These are phyloP conservation scores for Chaetodon auriga DNA, from an alignment of 2,113 vertebrate species.

Conservation along the genomic window DNA sequence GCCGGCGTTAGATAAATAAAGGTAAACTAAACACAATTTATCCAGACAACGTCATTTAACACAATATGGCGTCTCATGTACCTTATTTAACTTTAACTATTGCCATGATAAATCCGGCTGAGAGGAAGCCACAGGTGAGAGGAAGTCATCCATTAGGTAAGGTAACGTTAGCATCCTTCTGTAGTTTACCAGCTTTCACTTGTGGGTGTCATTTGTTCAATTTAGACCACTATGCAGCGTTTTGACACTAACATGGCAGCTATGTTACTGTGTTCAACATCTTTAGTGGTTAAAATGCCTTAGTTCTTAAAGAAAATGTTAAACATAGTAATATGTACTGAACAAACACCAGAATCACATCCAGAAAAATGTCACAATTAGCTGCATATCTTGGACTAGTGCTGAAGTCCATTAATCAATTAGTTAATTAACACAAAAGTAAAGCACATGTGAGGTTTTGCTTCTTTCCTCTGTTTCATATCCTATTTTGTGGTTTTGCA, in stretches of 20 bases:
- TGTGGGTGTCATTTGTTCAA: neutral
- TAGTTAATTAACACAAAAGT: neutral
- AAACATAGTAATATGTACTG: neutral
- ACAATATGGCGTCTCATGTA: neutral
- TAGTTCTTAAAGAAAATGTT: no score
- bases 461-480: neutral
- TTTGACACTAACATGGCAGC: neutral
- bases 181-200: neutral
- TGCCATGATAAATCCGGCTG: neutral
- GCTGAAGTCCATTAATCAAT: no score
- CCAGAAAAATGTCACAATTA: no score
- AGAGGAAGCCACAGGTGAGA: slow-evolving; percentile 26
- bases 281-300: no score
- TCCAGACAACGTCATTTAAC: neutral
- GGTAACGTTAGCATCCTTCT: neutral
- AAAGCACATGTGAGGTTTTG: neutral
- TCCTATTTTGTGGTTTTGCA: no score
- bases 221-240: neutral
- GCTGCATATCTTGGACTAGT: no score
- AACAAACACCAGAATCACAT: neutral
- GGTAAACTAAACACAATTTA: accelerated
- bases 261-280: neutral
- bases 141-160: neutral
- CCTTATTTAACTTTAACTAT: neutral
- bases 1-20: no score